These are phyloP conservation scores for Balearica regulorum DNA, from an alignment of 2,797 vertebrate species.

Conservation along the genomic window DNA sequence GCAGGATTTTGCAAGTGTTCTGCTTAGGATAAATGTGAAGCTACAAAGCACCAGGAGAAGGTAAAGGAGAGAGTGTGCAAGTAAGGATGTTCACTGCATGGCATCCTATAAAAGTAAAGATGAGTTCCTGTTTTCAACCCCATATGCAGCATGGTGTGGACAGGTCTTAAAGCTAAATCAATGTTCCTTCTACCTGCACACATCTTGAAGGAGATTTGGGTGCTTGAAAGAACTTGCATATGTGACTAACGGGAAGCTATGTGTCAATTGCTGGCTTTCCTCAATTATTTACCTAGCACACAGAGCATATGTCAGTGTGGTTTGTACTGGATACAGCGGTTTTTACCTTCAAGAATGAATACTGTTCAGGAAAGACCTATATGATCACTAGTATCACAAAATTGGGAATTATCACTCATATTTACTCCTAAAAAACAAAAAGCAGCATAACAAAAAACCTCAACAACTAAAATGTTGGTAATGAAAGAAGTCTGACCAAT, in stretches of 20 bases:
- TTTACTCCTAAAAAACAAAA: neutral
- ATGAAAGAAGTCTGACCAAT: neutral
- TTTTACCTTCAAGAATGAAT: neutral
- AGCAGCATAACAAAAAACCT: neutral
- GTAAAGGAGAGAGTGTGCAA: neutral
- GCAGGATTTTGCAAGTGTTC: neutral
- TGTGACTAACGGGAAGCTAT: neutral
- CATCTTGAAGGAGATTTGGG: neutral
- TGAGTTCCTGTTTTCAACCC: neutral
- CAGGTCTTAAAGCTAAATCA: neutral
- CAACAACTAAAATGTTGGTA: neutral
- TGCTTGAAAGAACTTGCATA: neutral
- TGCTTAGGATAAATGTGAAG: neutral
- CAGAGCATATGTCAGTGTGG: neutral
- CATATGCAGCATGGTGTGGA: accelerated
- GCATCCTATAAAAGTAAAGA: neutral
- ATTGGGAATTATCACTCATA: neutral
- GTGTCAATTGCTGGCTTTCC: neutral
- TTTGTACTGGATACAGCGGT: neutral
- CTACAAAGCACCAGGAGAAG: neutral
- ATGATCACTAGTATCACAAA: neutral
- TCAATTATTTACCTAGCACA: neutral
- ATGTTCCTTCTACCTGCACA: neutral
- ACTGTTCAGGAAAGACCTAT: neutral
- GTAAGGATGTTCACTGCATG: neutral